Percentiles rank a stretch among this genome's conserved stretches.
Conservation (phyloP, 1,140 invertebrate genomes). For the Calycopis cecrops region DNA sequence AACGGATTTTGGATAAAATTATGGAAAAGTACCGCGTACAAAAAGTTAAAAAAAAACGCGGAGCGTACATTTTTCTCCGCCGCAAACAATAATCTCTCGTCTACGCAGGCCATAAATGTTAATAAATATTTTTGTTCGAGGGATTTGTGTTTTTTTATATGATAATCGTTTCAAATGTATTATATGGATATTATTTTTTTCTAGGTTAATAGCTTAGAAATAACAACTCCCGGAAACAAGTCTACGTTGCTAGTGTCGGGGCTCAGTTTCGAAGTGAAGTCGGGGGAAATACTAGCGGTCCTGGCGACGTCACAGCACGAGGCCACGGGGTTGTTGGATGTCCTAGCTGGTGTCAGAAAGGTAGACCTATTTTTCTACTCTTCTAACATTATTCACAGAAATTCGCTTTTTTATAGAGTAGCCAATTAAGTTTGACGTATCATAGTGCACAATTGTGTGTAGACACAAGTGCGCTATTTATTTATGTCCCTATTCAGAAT, state of each 20-base stretch:
- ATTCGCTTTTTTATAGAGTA: background rate
- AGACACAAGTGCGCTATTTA: no score
- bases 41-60: no score
- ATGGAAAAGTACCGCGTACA: no score
- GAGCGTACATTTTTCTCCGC: no score
- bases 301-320: conserved; percentile 90
- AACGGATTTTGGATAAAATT: no score
- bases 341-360: conserved; percentile 83
- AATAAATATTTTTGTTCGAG: no score
- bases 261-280: conserved; percentile 81
- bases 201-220: conserved; percentile 75
- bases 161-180: no score
- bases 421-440: no score
- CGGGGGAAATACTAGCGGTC: conserved; percentile 92
- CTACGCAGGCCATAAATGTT: no score
- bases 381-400: background rate
- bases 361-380: conserved; percentile 42
- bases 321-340: conserved; percentile 87
- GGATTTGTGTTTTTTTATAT: background rate
- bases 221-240: conserved; percentile 72
- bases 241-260: conserved; percentile 69
- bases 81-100: no score
- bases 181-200: conserved; percentile 25
- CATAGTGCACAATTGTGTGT: no score
- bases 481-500: no score